These are phyloP conservation scores for rabbit (Oryctolagus cuniculus) DNA, from an alignment of 2,113 vertebrate species.

Conservation along the genomic window DNA sequence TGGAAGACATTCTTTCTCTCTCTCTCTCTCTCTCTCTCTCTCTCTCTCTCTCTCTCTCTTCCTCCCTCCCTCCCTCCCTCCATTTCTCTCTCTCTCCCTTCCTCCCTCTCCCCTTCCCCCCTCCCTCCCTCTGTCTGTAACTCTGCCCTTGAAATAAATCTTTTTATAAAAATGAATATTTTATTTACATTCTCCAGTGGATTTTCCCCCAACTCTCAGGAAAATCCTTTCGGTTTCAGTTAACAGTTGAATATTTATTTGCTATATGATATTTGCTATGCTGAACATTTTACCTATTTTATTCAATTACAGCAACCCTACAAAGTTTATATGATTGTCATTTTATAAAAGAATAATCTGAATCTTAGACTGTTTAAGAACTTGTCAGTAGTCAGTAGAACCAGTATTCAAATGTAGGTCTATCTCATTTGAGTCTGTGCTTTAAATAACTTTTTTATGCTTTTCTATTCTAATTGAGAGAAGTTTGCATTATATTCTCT, in stretches of 20 bases:
- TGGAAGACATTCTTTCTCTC: no score
- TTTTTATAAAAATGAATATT: constrained; percentile 11
- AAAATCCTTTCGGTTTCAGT: constrained; percentile 27
- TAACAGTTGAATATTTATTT: constrained; percentile 47
- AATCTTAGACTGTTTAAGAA: constrained; percentile 31
- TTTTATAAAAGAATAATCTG: constrained; percentile 11
- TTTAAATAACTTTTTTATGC: constrained; percentile 19
- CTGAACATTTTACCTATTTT: not conserved
- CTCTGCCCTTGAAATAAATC: no score
- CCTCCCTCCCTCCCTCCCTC: no score
- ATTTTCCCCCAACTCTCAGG: no score
- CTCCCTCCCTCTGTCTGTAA: no score
- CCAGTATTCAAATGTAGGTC: not conserved
- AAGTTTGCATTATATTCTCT: constrained; percentile 83
- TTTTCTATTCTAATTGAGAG: constrained; percentile 74
- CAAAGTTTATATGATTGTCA: constrained; percentile 28
- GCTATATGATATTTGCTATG: not conserved
- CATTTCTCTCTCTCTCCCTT: no score
- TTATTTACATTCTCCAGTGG: constrained; percentile 13
- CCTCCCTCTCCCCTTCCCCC: no score
- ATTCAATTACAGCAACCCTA: constrained; percentile 37
- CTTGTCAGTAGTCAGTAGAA: not conserved
- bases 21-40: no score
- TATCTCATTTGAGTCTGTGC: constrained; percentile 47
- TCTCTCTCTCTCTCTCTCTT: no score